Percentiles rank a stretch among this genome's conserved stretches.
Conservation (phyloP, 1,140 invertebrate genomes). For the Dysdera silvatica region DNA sequence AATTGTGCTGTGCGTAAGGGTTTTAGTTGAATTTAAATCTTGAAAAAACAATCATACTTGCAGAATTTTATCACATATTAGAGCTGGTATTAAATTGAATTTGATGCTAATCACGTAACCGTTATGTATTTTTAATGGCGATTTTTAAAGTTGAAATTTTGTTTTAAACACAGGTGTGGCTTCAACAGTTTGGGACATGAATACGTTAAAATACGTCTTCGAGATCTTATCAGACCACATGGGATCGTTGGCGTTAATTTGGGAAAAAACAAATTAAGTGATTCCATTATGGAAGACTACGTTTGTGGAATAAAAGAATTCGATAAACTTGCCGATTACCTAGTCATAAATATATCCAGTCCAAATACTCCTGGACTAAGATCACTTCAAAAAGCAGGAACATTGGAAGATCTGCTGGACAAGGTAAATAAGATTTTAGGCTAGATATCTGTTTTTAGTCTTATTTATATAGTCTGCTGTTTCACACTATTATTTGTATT, state of each 20-base stretch:
- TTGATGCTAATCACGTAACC: no score
- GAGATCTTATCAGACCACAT: constrained; percentile 3
- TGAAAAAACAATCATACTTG: no score
- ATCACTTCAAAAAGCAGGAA: constrained; percentile 67
- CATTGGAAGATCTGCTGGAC: constrained; percentile 61
- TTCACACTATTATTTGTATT: no score
- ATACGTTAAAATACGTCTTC: constrained; percentile 44
- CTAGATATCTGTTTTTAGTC: no score
- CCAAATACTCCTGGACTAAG: constrained; percentile 93
- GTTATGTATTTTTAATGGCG: neutral
- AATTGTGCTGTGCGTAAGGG: no score
- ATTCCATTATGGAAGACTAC: constrained; percentile 71
- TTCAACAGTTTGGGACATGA: constrained; percentile 95
- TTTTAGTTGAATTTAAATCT: no score
- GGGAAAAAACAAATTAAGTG: constrained; percentile 85
- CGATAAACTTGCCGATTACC: constrained; percentile 68
- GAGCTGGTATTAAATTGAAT: no score
- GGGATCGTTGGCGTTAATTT: constrained; percentile 75
- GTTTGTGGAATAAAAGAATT: constrained; percentile 66
- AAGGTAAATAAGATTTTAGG: constrained; percentile 47
- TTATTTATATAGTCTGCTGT: no score
- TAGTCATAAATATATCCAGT: constrained; percentile 82
- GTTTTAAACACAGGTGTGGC: constrained; percentile 57
- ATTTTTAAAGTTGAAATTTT: neutral
- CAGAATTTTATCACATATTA: no score